Evolutionary conservation across 2,797 vertebrate genomes (phyloP).

Genomic region (Harpagifer antarcticus): DNA sequence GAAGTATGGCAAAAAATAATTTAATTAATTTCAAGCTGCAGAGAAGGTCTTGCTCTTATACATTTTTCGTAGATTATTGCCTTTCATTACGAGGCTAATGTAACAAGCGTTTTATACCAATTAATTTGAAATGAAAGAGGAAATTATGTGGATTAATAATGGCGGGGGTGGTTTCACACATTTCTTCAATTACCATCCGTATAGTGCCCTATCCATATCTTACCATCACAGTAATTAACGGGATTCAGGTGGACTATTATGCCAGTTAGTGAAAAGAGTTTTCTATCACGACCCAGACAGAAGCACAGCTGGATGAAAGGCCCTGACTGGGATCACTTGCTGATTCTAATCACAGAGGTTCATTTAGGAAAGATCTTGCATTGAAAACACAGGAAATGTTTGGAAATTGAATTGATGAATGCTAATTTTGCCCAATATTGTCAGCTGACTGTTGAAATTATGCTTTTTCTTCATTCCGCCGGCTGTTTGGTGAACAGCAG

Average conservation of each 20-base stretch:
- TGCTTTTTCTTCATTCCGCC: constrained; percentile 15
- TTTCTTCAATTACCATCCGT: constrained; percentile 72
- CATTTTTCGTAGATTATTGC: constrained; percentile 89
- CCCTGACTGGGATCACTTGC: constrained; percentile 43
- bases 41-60: constrained; percentile 85
- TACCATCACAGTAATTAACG: constrained; percentile 78
- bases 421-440: constrained; percentile 24
- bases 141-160: constrained; percentile 92
- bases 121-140: constrained; percentile 91
- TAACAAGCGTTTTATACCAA: constrained; percentile 94
- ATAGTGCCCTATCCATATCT: constrained; percentile 61
- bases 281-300: constrained; percentile 31
- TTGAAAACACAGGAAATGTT: constrained; percentile 1
- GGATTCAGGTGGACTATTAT: constrained; percentile 61
- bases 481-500: constrained; percentile 8
- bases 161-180: constrained; percentile 79
- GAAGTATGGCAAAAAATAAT: constrained; percentile 91
- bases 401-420: constrained; percentile 40
- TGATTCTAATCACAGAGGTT: constrained; percentile 53
- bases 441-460: constrained; percentile 12
- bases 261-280: constrained; percentile 54
- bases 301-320: constrained; percentile 47
- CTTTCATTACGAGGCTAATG: constrained; percentile 92
- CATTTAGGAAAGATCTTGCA: constrained; percentile 17
- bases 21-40: constrained; percentile 92